phyloP scores from a whole-genome alignment of 2,797 vertebrate genomes.

The Spea hammondii region DNA sequence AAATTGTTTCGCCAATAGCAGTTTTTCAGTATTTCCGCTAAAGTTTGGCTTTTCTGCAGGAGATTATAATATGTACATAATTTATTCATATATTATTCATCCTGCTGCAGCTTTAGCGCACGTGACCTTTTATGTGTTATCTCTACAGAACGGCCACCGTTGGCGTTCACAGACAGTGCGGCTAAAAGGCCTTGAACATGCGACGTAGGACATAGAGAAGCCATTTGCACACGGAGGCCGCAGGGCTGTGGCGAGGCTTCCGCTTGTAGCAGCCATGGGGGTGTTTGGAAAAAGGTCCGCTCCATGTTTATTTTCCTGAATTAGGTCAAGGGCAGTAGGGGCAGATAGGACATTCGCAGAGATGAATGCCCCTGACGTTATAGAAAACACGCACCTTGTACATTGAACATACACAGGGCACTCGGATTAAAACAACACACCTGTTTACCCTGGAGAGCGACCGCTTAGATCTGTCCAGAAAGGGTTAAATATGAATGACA shows the following conservation, averaged over 20 bases:
- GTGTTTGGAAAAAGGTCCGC: background rate
- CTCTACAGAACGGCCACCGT: background rate
- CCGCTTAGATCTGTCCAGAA: background rate
- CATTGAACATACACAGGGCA: background rate
- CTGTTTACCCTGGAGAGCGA: background rate
- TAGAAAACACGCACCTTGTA: slow-evolving; percentile 4
- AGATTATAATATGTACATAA: too few species aligned
- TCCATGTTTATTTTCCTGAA: background rate
- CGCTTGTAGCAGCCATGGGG: background rate
- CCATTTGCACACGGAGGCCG: slow-evolving; percentile 19
- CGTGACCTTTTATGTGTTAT: too few species aligned
- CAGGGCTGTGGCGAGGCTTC: background rate
- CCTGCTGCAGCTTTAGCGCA: too few species aligned
- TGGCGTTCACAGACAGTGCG: background rate
- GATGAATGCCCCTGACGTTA: background rate
- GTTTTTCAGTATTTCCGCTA: too few species aligned
- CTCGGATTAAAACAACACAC: background rate
- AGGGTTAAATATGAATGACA: too few species aligned
- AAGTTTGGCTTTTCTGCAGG: too few species aligned
- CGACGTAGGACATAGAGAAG: background rate
- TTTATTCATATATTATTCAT: too few species aligned
- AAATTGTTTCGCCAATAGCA: too few species aligned
- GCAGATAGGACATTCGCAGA: background rate
- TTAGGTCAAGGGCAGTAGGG: background rate
- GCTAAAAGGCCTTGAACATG: slow-evolving; percentile 11